phyloP scores from a whole-genome alignment of 2,888 invertebrate genomes.

The Urechis unicinctus region DNA sequence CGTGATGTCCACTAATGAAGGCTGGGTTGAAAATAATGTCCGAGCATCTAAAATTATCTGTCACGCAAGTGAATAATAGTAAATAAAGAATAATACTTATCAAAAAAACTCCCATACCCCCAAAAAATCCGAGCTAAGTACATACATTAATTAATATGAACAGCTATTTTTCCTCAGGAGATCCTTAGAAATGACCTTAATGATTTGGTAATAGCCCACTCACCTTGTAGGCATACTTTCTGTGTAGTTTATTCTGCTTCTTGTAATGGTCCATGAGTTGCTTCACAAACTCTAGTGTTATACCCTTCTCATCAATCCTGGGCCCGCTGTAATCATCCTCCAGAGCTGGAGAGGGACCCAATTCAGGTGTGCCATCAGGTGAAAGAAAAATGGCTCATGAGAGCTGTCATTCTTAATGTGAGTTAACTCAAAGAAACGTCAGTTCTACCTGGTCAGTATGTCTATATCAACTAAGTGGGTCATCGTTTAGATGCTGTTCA shows the following conservation, averaged over 20 bases:
- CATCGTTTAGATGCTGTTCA: neutral
- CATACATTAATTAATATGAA: too few species aligned
- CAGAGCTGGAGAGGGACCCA: constrained; percentile 62
- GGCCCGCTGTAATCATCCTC: constrained; percentile 94
- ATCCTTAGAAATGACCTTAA: too few species aligned
- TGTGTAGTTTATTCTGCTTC: constrained; percentile 85
- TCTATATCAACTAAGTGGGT: neutral
- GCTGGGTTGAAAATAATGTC: constrained; percentile 72
- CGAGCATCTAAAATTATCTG: constrained; percentile 90
- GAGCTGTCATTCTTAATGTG: too few species aligned
- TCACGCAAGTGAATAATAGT: constrained; percentile 30
- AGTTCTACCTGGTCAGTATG: too few species aligned
- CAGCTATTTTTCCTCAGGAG: too few species aligned
- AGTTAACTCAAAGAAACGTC: too few species aligned
- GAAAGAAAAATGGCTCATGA: too few species aligned
- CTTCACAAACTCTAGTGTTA: constrained; percentile 81
- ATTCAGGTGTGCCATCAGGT: too few species aligned
- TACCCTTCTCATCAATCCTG: constrained; percentile 64
- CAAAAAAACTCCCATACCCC: neutral
- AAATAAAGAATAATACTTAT: neutral
- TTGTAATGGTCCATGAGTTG: constrained; percentile 85
- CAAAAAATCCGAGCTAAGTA: neutral
- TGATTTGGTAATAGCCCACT: too few species aligned
- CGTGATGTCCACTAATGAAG: constrained; percentile 82
- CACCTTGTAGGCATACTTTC: constrained; percentile 92